These are phyloP conservation scores for Sphinx pinastri DNA, from an alignment of 2,888 invertebrate species.

Conservation along the genomic window DNA sequence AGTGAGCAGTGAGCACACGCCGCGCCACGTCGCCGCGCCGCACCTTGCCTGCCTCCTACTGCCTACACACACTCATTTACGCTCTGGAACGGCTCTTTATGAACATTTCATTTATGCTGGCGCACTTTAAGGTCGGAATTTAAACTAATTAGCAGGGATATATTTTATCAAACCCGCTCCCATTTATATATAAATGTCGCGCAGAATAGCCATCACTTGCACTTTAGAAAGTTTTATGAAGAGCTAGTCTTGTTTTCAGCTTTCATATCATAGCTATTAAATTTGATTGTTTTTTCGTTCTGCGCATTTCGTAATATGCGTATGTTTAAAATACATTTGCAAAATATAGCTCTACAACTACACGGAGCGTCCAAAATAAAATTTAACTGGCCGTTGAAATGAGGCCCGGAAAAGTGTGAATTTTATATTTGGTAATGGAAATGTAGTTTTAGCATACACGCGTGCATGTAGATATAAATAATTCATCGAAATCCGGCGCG, in stretches of 20 bases:
- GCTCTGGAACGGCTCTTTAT: constrained; percentile 50
- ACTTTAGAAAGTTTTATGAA: background rate
- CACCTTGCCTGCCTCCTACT: background rate
- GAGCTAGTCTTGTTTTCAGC: background rate
- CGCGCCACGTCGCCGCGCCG: constrained; percentile 25
- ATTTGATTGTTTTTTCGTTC: background rate
- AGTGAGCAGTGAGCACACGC: constrained; percentile 36
- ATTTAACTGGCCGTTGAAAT: background rate
- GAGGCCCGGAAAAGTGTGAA: background rate
- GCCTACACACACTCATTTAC: constrained; percentile 43
- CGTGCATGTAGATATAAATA: constrained; percentile 55
- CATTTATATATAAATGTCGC: background rate
- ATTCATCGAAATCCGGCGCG: constrained; percentile 67
- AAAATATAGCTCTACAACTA: no score
- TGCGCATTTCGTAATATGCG: background rate
- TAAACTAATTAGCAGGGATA: constrained; percentile 40
- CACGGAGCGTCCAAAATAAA: background rate
- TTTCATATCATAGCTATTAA: background rate
- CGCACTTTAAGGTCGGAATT: constrained; percentile 45
- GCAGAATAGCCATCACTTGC: background rate
- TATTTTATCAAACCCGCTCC: background rate
- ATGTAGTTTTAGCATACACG: constrained; percentile 37
- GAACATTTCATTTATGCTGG: constrained; percentile 46
- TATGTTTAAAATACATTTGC: no score
- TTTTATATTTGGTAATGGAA: constrained; percentile 32